Evolutionary conservation across 2,888 invertebrate genomes (phyloP), one percentile per base, ranked within the genome.

Genomic region (Brachylomia viminalis): DNA sequence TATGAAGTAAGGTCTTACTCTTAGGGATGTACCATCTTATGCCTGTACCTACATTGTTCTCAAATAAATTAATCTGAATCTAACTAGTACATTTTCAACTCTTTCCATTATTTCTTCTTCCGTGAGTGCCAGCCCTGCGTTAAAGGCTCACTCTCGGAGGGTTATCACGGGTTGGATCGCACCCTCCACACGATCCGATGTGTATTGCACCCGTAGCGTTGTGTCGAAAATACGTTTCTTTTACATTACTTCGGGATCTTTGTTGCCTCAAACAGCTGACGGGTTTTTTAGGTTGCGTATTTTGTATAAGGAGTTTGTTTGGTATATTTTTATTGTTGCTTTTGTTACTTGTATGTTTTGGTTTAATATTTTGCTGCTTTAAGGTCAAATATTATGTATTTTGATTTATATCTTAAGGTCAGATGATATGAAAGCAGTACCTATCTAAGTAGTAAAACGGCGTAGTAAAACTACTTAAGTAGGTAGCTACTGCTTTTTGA

Each of bases 101-200:
- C 30, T 20, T 70, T 23, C 7, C 13, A 33, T 61, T 45, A 66
- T 59, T 49, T 5, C 11, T 23, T n/a, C 0, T 0, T 10, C 4
- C 23, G 61, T 72, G 38, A 38, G 38, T 38, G 58, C n/a, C 92
- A 94, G 68, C 95, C 95, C 95, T 95, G 83, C 17, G 69, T 73
- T 68, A 82, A 91, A 90, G 91, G 90, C 87, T 91, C 90, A 87
- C 88, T 90, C 87, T 87, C 86, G 75, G 92, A 94, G 93, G 94
- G 94, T 93, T 94, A 93, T 91, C 92, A 83, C 87, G 83, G 81
- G 86, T 83, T 84, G 89, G 86, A 90, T 90, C 91, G 90, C 90
- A 89, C 92, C 93, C 91, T 91, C 87, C 84, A 87, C 74, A 85
- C 84, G 85, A 82, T 80, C 80, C 81, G 69, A 79, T 77, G 79